Base-by-base conservation (phyloP, 2,113 vertebrate genomes). In the Centropristis striata region DNA sequence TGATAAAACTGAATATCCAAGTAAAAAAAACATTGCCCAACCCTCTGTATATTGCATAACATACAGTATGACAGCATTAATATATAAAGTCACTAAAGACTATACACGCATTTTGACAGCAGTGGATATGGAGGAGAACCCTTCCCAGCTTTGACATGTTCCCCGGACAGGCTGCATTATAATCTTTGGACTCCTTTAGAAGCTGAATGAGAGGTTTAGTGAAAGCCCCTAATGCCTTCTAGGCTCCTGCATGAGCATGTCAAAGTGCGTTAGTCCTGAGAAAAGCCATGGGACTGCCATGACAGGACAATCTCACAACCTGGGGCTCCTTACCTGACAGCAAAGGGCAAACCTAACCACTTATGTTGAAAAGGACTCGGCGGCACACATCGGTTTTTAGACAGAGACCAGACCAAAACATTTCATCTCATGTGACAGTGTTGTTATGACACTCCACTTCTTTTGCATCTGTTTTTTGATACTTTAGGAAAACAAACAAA, bases 271-370 rank as follows among this genome's bases (percentile, higher is more conserved):
- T 83, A 81, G 80, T 27, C 53, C 66, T 58, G 69, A 71, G 50
- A 63, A 65, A 80, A 67, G 71, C 63, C 42, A 73, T 42, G 54
- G 60, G 78, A 81, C 39, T 60, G 41, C 75, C 5, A 41, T 73
- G 84, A 88, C 74, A 77, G 69, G 71, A 75, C 78, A 60, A 67
- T 66, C 70, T 76, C 73, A 75, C 64, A 39, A 71, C 86, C 44
- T 42, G 36, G 28, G 64, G 76, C 60, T 49, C 20, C 55, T 73
- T 64, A 85, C 78, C 63, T 79, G 84, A 78, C 77, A 87, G 87
- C 69, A 64, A 65, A 88, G 72, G 75, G 73, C 66, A 80, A 72
- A 71, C 36, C 13, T n/a, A 57, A 58, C n/a, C 42, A 51, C 42
- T 67, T 39, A 49, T 58, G 61, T 50, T 36, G 0, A 70, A 77